Evolutionary conservation across 2,888 invertebrate genomes (phyloP).

Genomic region (Sylvicola cinctus): DNA sequence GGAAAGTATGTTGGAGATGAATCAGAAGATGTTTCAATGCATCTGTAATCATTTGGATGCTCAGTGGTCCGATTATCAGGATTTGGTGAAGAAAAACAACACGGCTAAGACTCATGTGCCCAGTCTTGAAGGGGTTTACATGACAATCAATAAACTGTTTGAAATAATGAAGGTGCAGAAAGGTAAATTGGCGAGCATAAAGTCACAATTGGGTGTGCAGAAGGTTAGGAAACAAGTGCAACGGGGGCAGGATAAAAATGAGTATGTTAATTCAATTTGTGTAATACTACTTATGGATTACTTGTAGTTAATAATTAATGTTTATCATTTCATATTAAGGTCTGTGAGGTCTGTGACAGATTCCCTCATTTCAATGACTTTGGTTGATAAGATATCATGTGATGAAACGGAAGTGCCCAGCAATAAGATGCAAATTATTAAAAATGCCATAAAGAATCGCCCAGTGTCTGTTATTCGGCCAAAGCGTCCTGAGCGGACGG

Average conservation of each 20-base stretch:
- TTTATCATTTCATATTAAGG: constrained; percentile 2
- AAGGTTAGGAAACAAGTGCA: not conserved
- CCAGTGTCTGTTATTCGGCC: constrained; percentile 17
- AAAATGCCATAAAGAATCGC: constrained; percentile 13
- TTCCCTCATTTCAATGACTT: constrained; percentile 21
- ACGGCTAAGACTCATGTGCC: constrained; percentile 30
- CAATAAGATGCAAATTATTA: constrained; percentile 16
- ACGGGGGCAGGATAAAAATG: no score
- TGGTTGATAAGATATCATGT: constrained; percentile 16
- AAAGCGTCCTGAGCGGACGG: constrained; percentile 20
- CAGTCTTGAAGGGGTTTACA: constrained; percentile 55
- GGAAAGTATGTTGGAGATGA: constrained; percentile 44
- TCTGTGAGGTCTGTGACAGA: constrained; percentile 20
- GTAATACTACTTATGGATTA: not conserved
- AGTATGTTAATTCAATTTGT: not conserved
- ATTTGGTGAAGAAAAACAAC: constrained; percentile 25
- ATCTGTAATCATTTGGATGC: constrained; percentile 51
- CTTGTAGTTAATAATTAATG: not conserved
- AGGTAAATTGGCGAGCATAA: constrained; percentile 26
- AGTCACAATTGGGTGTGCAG: constrained; percentile 16
- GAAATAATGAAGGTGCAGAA: constrained; percentile 41
- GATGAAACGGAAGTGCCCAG: constrained; percentile 15
- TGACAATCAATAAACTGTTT: constrained; percentile 53
- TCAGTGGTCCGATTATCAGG: constrained; percentile 49
- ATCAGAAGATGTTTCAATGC: constrained; percentile 53